Percentiles rank a stretch among this genome's conserved stretches.
Conservation (phyloP, 2,888 invertebrate species). For the Ophion ellenae region DNA sequence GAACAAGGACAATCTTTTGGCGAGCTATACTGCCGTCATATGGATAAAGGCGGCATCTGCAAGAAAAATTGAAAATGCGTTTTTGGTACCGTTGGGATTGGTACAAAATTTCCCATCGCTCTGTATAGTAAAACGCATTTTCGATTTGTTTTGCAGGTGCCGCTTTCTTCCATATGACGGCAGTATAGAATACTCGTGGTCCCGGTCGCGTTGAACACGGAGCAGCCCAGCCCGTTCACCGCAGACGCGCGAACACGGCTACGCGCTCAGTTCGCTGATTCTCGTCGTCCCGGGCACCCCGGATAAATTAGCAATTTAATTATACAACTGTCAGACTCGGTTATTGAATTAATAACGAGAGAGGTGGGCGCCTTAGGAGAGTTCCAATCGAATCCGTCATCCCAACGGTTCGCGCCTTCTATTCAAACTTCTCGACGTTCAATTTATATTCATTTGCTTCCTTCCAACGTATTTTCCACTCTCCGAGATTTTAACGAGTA, state of each 20-base stretch:
- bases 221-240: conserved; percentile 27
- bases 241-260: conserved; percentile 2
- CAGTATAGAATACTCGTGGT: conserved; percentile 28
- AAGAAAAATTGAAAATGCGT: no score
- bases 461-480: conserved; percentile 44
- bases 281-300: conserved; percentile 71
- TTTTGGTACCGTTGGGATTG: no score
- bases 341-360: conserved; percentile 84
- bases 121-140: no score
- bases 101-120: no score
- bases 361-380: conserved; percentile 71
- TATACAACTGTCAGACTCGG: conserved; percentile 82
- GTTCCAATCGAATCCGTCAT: conserved; percentile 74
- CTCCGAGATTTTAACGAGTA: conserved; percentile 56
- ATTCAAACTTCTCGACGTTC: conserved; percentile 53
- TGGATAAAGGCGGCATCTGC: no score
- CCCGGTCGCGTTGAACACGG: conserved; percentile 53
- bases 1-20: conserved; percentile 26
- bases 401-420: conserved; percentile 76
- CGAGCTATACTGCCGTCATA: background rate
- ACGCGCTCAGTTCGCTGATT: conserved; percentile 49
- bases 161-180: no score
- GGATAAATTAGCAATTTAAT: conserved; percentile 84
- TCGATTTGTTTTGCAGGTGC: no score
- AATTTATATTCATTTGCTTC: conserved; percentile 62